Conservation (phyloP, 2,888 invertebrate species). For the Epiblema foenella region DNA sequence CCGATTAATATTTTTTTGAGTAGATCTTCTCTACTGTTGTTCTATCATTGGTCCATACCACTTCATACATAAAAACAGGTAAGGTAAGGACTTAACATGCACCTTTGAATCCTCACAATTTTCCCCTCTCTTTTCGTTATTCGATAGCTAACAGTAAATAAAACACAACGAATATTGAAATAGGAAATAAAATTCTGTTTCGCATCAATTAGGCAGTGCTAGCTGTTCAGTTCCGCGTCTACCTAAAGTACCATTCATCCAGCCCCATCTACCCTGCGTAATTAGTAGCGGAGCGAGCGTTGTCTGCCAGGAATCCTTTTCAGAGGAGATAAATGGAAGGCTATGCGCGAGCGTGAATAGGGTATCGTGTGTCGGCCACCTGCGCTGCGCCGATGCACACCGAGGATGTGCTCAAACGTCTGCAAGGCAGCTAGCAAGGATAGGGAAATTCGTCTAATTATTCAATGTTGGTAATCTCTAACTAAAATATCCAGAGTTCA, state of each 20-base stretch:
- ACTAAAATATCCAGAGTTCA: background rate
- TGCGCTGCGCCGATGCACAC: slow-evolving; percentile 56
- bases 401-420: slow-evolving; percentile 29
- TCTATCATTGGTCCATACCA: no score
- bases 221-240: background rate
- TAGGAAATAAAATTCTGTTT: no score
- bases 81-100: no score
- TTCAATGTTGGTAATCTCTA: background rate
- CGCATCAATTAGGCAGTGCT: no score
- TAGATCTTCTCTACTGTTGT: background rate
- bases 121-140: no score
- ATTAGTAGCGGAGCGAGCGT: slow-evolving; percentile 80
- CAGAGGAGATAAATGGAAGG: slow-evolving; percentile 75
- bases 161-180: no score
- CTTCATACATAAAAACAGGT: no score
- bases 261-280: slow-evolving; percentile 68
- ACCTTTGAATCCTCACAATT: no score
- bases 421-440: slow-evolving; percentile 19
- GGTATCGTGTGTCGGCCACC: slow-evolving; percentile 83
- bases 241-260: background rate
- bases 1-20: no score
- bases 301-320: slow-evolving; percentile 82
- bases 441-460: slow-evolving; percentile 15
- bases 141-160: no score
- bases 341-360: slow-evolving; percentile 70